A percentile compares a stretch with the other conserved stretches of the same genome.
These are phyloP conservation scores for Lochmaea capreae DNA, from an alignment of 2,888 invertebrate species.

Conservation along the genomic window DNA sequence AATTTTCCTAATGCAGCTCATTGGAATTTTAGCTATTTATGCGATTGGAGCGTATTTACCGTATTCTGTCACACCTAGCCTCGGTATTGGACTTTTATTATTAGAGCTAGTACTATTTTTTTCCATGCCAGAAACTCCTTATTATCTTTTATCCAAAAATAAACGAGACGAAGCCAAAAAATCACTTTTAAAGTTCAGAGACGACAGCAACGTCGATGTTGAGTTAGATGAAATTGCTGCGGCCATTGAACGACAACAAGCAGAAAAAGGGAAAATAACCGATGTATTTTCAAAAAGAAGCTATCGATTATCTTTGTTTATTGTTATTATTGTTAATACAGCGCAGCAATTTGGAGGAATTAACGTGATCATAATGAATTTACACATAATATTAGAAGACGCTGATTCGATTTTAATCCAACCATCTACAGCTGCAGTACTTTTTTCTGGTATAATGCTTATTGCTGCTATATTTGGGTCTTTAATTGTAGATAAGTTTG, in stretches of 20 bases:
- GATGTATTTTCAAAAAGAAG: constrained; percentile 60
- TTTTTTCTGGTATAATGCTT: constrained; percentile 61
- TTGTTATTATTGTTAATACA: constrained; percentile 61
- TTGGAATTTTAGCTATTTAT: constrained; percentile 62
- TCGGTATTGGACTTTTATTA: constrained; percentile 55
- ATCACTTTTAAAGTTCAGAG: constrained; percentile 56
- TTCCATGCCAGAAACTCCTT: constrained; percentile 60
- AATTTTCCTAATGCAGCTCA: constrained; percentile 63
- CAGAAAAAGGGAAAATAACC: constrained; percentile 59
- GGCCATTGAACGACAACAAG: constrained; percentile 60
- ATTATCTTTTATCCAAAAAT: constrained; percentile 59
- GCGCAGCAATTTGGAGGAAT: constrained; percentile 64
- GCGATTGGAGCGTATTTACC: constrained; percentile 56
- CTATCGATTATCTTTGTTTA: constrained; percentile 61
- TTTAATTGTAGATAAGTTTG: constrained; percentile 60
- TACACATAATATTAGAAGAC: constrained; percentile 60
- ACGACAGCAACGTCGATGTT: constrained; percentile 55
- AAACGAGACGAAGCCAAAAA: constrained; percentile 59
- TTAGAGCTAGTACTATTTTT: constrained; percentile 59
- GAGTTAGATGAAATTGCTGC: constrained; percentile 60
- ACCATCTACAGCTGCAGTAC: constrained; percentile 57
- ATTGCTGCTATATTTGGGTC: constrained; percentile 58
- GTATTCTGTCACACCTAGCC: constrained; percentile 51
- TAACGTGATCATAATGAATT: constrained; percentile 63
- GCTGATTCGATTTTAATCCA: constrained; percentile 59